Base-by-base conservation (phyloP, 2,797 vertebrate species). In the Ataeniobius toweri region DNA sequence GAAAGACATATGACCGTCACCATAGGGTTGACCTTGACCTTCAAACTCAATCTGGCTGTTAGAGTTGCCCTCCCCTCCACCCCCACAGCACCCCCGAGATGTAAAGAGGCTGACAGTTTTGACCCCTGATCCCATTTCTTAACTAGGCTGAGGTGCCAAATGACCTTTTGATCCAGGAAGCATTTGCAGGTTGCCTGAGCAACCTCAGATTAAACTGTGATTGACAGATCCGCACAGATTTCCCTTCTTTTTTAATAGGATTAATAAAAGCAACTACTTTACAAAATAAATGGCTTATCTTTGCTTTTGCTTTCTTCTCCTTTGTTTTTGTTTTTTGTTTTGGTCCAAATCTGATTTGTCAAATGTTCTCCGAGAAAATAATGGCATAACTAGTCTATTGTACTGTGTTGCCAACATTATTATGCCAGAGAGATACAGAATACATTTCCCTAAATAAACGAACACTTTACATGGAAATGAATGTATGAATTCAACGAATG, bases 101-200 rank as follows among this genome's bases (percentile, higher is more conserved):
- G 95, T 96, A 95, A 96, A 94, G 93, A 92, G 92, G 91, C 93
- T 95, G 94, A 94, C 94, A 86, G 92, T 95, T 94, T 94, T 96
- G 95, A 96, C 95, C 95, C 91, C 93, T 95, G 94, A 96, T 95
- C 95, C 93, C 92, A 95, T 96, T 96, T 96, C 95, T 96, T 96
- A 95, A 96, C 94, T 95, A 95, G 94, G 92, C 94, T 92, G 91
- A 95, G 94, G 93, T 95, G 93, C 93, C 91, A 92, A 93, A 93
- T 95, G 93, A 95, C 95, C 95, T 95, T 94, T 94, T 95, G 95
- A 95, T 95, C 94, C 94, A 96, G 94, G 94, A 95, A 95, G 94
- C 93, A 94, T 94, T 95, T 92, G 88, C 89, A 90, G 92, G 93
- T 96, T 95, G 94, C 94, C 94, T 85, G 80, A 93, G 95, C 92